Conservation (phyloP, 2,113 vertebrate genomes). For the Myrmecobius fasciatus region DNA sequence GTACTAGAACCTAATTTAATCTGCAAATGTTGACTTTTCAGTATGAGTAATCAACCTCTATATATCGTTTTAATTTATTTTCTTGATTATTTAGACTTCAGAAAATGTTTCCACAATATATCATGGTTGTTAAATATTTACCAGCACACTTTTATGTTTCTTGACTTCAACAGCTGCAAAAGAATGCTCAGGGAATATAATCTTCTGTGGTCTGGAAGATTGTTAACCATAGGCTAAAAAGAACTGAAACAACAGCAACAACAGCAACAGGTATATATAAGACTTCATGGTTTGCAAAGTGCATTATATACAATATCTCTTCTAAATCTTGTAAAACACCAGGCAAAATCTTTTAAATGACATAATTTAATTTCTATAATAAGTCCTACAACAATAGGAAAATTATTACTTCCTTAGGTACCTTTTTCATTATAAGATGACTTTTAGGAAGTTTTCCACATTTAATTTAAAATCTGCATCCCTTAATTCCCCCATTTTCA, state of each 20-base stretch:
- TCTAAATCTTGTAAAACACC: background rate
- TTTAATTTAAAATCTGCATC: background rate
- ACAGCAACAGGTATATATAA: too few species aligned
- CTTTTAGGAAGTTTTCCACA: background rate
- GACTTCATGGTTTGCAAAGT: background rate
- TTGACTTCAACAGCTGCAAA: background rate
- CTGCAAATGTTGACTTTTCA: background rate
- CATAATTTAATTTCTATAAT: background rate
- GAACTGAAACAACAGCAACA: background rate
- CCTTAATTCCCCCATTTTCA: background rate
- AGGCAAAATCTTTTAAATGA: background rate
- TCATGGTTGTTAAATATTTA: background rate
- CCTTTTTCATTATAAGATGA: background rate
- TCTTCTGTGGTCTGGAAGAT: too few species aligned
- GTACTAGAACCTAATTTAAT: background rate
- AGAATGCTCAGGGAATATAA: too few species aligned
- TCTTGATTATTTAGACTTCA: background rate
- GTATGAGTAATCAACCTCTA: background rate
- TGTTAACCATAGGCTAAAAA: background rate
- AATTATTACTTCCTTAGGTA: background rate
- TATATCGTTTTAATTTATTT: background rate
- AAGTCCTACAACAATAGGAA: background rate
- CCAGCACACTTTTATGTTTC: background rate
- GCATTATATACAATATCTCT: background rate
- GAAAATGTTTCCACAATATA: background rate